Evolutionary conservation across 2,797 vertebrate species (phyloP).

Genomic region (Gastrophryne carolinensis): DNA sequence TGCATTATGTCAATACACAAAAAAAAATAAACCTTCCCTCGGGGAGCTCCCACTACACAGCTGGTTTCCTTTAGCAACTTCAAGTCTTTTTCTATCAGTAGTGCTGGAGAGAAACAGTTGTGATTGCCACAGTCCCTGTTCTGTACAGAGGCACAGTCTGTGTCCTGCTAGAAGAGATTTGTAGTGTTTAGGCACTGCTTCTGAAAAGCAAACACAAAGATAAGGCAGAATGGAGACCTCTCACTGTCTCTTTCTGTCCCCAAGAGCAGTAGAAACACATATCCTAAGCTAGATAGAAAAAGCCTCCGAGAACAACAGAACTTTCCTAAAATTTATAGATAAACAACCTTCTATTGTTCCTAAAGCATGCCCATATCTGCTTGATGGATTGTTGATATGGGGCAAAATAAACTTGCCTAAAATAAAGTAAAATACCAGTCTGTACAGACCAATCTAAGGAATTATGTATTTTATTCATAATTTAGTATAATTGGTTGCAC

Average conservation of each 20-base stretch:
- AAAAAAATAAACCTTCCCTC: constrained; percentile 11
- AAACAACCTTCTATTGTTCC: background rate
- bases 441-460: too few species aligned
- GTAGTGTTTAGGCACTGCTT: constrained; percentile 15
- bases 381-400: background rate
- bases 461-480: too few species aligned
- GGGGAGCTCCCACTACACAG: constrained; percentile 24
- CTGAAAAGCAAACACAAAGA: constrained; percentile 7
- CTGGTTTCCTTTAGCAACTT: constrained; percentile 37
- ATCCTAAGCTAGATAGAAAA: constrained; percentile 17
- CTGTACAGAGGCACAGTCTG: constrained; percentile 22
- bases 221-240: constrained; percentile 11
- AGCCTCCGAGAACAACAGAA: constrained; percentile 1
- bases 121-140: constrained; percentile 24
- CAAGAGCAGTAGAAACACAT: constrained; percentile 21
- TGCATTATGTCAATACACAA: constrained; percentile 26
- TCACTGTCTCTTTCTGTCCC: background rate
- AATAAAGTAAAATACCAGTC: constrained; percentile 3
- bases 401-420: background rate
- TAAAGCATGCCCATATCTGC: background rate
- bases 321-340: constrained; percentile 5
- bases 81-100: constrained; percentile 38
- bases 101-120: constrained; percentile 33
- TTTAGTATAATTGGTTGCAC: too few species aligned
- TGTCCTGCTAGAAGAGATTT: constrained; percentile 20